Base-by-base conservation (phyloP, 2,888 invertebrate species). In the Andrena camellia region DNA sequence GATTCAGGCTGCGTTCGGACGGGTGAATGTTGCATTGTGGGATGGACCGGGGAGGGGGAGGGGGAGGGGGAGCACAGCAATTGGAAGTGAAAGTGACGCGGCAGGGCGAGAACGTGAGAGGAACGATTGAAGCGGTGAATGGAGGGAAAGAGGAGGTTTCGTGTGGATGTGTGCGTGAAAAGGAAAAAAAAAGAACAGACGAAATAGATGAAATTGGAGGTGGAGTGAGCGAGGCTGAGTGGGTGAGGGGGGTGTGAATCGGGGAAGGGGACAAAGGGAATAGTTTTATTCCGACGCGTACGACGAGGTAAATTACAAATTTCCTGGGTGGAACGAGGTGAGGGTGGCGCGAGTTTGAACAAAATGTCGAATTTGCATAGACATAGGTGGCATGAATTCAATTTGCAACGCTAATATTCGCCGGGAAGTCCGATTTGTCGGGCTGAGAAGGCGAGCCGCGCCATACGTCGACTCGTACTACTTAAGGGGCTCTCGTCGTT, bases 31-130 rank as follows among this genome's bases (percentile, higher is more conserved):
- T 42, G 42, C 42, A 42, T 42, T 17, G 42, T 17, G 42, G 60
- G 10, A 4, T 52, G 79, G 33, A 35, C 13, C 59, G n/a, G 13
- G 52, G 7, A 48, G 2, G 31, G 10, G 1, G 42, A 13, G 10
- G 10, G 4, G n/a, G 20, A 1, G 4, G 8, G 59, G 2, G 63
- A 6, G 20, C 1, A n/a, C 20, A 29, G 66, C n/a, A 62, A 70
- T 42, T 69, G 57, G 35, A 62, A 59, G 69, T 73, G 76, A 84
- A 66, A 80, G 67, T 48, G 73, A 77, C 48, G 76, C 33, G 77
- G 75, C 20, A 59, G 77, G 70, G 64, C 62, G 68, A 62, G 71
- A 67, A 64, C 75, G 85, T 59, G 63, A 73, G 66, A 20, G 50
- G 85, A 68, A 70, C 67, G 52, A 75, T 54, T 76, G 70, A 76